Conservation (phyloP, 1,140 invertebrate genomes). For the Kradibia gibbosae region DNA sequence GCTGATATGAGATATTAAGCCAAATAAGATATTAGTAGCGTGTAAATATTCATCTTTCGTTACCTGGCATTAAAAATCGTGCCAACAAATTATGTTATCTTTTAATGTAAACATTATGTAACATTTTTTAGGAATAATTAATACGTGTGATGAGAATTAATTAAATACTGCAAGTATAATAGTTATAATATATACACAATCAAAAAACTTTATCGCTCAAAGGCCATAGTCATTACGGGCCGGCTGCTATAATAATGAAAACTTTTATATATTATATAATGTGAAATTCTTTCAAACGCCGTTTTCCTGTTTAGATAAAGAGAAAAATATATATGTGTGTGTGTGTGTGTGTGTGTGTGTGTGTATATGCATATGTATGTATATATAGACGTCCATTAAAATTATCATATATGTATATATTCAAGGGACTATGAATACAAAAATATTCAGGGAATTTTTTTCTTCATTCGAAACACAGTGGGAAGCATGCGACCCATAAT, state of each 20-base stretch:
- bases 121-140: constrained; percentile 23
- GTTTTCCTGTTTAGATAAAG: constrained; percentile 38
- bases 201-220: constrained; percentile 26
- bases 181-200: neutral
- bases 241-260: neutral
- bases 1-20: neutral
- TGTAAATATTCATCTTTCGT: neutral
- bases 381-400: too few relatives aligned
- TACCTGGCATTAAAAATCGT: neutral
- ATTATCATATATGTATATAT: constrained; percentile 32
- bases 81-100: neutral
- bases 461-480: constrained; percentile 11
- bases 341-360: too few relatives aligned
- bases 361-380: too few relatives aligned
- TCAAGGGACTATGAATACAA: constrained; percentile 34
- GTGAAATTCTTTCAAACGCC: constrained; percentile 37
- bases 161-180: neutral
- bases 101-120: constrained; percentile 33
- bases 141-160: constrained; percentile 32
- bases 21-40: neutral
- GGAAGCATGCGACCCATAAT: constrained; percentile 19
- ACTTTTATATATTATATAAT: constrained; percentile 31
- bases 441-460: constrained; percentile 39
- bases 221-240: neutral
- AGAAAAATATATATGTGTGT: constrained; percentile 30